Evolutionary conservation across 2,113 vertebrate species (phyloP), one percentile per base, ranked within the genome.

Genomic region (Daphoenositta chrysoptera): DNA sequence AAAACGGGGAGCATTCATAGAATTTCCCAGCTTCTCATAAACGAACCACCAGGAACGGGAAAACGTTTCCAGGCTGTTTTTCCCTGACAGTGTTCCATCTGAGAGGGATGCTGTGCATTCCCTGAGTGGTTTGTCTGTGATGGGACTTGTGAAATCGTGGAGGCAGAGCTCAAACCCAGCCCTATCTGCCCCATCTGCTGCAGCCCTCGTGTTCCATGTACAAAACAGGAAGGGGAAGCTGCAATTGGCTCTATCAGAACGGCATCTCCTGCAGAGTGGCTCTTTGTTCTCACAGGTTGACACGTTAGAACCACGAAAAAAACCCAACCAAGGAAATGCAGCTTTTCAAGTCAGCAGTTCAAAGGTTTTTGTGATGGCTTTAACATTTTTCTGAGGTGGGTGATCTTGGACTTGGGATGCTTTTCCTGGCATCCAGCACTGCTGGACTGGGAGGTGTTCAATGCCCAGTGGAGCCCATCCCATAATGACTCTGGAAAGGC

Each of bases 191-290:
- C 71, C 54, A 83, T 94, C 93, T 89, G 1, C 72, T 28, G 39
- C 47, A 77, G 84, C 45, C 7, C 39, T 58, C 9, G 0, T 7
- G 50, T 18, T 48, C 47, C 21, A 10, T 1, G 3, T 40, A 35
- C 58, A 42, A 51, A 82, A 92, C 94, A 96, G 95, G 93, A 95
- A 94, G 76, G 58, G 89, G 92, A 94, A 95, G 87, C 69, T 58
- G 56, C 45, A 37, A 33, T 18, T 26, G 44, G 47, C 51, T 69
- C 64, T 93, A 86, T 87, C 86, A 54, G 72, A 54, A 4, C 79
- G 70, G 60, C 75, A 93, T 81, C 79, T 93, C 86, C 56, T 39
- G 33, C 61, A 47, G 33, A 1, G 1, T 12, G 35, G 39, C 23
- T 54, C 4, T 58, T 40, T 3, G 39, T 60, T 53, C 15, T 61